Conservation (phyloP, 1,140 invertebrate genomes). For the Drosophila nikananu region DNA sequence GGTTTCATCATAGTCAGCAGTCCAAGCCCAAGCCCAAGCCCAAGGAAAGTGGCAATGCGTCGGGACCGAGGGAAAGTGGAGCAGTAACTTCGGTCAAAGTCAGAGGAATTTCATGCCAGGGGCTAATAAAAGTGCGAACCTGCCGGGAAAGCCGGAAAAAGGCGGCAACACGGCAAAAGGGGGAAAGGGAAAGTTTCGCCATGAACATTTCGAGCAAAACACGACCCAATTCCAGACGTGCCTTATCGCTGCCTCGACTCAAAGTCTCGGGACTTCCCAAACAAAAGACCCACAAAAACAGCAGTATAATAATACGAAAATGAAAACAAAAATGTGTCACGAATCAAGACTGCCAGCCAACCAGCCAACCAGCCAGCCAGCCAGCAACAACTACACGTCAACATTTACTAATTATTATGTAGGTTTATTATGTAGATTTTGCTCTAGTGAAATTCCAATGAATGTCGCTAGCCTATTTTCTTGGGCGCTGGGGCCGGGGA, state of each 20-base stretch:
- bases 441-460: constrained; percentile 26
- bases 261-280: constrained; percentile 32
- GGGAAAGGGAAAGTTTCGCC: constrained; percentile 36
- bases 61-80: constrained; percentile 21
- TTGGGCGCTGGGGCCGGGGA: not conserved
- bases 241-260: constrained; percentile 62
- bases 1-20: constrained; percentile 26
- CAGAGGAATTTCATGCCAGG: constrained; percentile 68
- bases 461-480: constrained; percentile 23
- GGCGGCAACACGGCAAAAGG: not conserved
- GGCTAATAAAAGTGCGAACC: constrained; percentile 73
- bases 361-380: not conserved
- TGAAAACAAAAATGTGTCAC: constrained; percentile 56
- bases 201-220: constrained; percentile 49
- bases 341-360: constrained; percentile 30
- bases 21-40: not conserved
- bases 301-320: constrained; percentile 48
- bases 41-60: not conserved
- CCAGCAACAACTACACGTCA: constrained; percentile 13
- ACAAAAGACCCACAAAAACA: constrained; percentile 37
- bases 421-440: constrained; percentile 31
- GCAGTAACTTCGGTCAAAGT: constrained; percentile 40
- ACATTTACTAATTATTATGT: constrained; percentile 56
- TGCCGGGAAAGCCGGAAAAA: constrained; percentile 17
- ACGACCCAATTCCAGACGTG: constrained; percentile 79